These are phyloP conservation scores for Drosophila acutilabella DNA, from an alignment of 2,888 invertebrate genomes.

Conservation along the genomic window DNA sequence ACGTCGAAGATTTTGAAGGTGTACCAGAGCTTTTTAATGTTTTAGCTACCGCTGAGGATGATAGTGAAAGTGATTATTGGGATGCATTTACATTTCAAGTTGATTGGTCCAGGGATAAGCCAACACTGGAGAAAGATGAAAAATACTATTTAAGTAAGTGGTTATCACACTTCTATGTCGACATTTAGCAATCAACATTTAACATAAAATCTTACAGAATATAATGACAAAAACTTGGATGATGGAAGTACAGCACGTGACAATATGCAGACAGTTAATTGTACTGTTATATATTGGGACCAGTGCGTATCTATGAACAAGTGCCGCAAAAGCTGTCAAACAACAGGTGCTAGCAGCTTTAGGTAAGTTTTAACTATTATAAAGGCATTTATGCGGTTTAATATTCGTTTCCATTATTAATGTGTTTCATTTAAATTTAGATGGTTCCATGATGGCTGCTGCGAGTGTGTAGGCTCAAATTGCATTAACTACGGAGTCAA, in stretches of 20 bases:
- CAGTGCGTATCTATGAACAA: slow-evolving; percentile 95
- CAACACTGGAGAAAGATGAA: slow-evolving; percentile 89
- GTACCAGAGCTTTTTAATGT: slow-evolving; percentile 93
- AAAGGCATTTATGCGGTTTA: too few species aligned
- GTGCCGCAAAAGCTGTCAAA: slow-evolving; percentile 91
- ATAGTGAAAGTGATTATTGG: slow-evolving; percentile 88
- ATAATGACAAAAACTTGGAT: slow-evolving; percentile 88
- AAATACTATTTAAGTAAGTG: slow-evolving; percentile 90
- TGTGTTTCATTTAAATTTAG: slow-evolving; percentile 42
- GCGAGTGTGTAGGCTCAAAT: slow-evolving; percentile 95
- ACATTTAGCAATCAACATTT: background rate
- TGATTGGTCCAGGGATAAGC: slow-evolving; percentile 86
- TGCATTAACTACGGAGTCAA: slow-evolving; percentile 96
- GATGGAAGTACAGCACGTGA: slow-evolving; percentile 79
- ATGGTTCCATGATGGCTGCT: slow-evolving; percentile 98
- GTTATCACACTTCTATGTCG: background rate
- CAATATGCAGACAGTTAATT: slow-evolving; percentile 90
- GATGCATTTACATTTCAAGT: slow-evolving; percentile 93
- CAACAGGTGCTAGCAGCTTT: slow-evolving; percentile 84
- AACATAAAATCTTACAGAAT: slow-evolving; percentile 85
- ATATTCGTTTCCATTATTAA: too few species aligned
- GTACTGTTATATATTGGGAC: slow-evolving; percentile 95
- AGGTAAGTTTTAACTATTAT: slow-evolving; percentile 62
- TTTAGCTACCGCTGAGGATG: slow-evolving; percentile 90
- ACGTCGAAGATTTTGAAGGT: slow-evolving; percentile 94